Conservation (phyloP, 2,888 invertebrate species). For the Atrina japonica region DNA sequence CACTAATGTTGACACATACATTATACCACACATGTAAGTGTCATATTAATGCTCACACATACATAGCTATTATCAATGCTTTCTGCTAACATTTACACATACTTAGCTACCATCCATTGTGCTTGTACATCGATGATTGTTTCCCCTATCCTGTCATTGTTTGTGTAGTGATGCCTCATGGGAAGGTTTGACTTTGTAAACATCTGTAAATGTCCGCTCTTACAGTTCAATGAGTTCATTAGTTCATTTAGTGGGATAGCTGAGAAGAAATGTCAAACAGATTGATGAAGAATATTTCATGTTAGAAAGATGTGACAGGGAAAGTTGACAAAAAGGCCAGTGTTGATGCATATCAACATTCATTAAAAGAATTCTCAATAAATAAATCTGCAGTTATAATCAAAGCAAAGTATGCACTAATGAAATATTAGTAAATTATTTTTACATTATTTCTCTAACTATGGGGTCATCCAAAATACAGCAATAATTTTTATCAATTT, state of each 20-base stretch:
- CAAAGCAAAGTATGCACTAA: too few relatives aligned
- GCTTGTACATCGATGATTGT: constrained; percentile 74
- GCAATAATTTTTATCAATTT: not conserved
- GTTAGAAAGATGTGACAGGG: not conserved
- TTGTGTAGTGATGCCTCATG: constrained; percentile 76
- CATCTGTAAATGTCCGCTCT: constrained; percentile 68
- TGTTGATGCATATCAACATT: too few relatives aligned
- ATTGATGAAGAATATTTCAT: not conserved
- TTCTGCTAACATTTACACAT: too few relatives aligned
- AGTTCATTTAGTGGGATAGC: constrained; percentile 44
- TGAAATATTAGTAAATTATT: too few relatives aligned
- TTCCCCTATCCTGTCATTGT: constrained; percentile 74
- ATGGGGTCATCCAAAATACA: too few relatives aligned
- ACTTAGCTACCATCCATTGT: constrained; percentile 62
- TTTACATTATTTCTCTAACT: too few relatives aligned
- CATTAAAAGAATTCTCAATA: too few relatives aligned
- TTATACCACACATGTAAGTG: too few relatives aligned
- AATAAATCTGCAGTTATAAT: too few relatives aligned
- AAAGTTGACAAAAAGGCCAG: not conserved
- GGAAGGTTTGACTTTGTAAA: constrained; percentile 75
- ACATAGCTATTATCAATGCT: too few relatives aligned
- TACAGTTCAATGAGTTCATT: constrained; percentile 60
- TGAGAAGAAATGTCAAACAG: constrained; percentile 8
- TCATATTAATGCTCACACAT: too few relatives aligned
- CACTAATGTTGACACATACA: too few relatives aligned